Percentiles rank a stretch among this genome's conserved stretches.
phyloP scores from a whole-genome alignment of 2,113 vertebrate species.

The Leucopternis melanops region DNA sequence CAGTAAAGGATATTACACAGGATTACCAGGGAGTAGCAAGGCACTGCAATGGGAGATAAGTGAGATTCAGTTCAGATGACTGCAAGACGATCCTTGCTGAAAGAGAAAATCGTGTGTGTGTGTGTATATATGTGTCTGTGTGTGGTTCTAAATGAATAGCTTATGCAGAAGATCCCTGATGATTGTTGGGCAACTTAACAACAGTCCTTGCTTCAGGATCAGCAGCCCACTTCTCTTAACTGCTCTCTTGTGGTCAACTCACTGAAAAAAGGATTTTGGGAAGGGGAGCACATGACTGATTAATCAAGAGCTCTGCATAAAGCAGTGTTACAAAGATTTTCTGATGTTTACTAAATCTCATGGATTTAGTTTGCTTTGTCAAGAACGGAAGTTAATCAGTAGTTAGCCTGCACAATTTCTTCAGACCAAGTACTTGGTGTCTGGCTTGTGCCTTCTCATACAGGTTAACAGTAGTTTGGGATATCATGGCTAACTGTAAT shows the following conservation, averaged over 20 bases:
- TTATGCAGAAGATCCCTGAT: neutral
- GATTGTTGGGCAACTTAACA: neutral
- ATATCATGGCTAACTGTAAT: neutral
- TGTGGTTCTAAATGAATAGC: neutral
- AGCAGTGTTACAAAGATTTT: neutral
- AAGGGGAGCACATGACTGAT: slow-evolving; percentile 12
- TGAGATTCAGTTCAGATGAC: neutral
- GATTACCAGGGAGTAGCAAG: neutral
- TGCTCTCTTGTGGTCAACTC: neutral
- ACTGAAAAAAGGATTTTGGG: neutral
- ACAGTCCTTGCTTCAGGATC: neutral
- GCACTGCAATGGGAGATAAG: neutral
- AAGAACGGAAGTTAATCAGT: neutral
- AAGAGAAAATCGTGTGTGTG: neutral
- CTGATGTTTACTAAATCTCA: neutral
- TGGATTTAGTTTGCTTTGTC: slow-evolving; percentile 17
- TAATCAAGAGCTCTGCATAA: neutral
- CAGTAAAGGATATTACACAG: neutral
- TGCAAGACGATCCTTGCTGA: slow-evolving; percentile 29
- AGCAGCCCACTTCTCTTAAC: slow-evolving; percentile 3
- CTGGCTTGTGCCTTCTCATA: neutral
- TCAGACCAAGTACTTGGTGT: neutral
- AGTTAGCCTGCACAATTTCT: neutral
- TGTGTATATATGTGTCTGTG: neutral
- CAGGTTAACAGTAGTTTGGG: neutral